Base-by-base conservation (phyloP, 2,888 invertebrate genomes). In the Erebia palarica region DNA sequence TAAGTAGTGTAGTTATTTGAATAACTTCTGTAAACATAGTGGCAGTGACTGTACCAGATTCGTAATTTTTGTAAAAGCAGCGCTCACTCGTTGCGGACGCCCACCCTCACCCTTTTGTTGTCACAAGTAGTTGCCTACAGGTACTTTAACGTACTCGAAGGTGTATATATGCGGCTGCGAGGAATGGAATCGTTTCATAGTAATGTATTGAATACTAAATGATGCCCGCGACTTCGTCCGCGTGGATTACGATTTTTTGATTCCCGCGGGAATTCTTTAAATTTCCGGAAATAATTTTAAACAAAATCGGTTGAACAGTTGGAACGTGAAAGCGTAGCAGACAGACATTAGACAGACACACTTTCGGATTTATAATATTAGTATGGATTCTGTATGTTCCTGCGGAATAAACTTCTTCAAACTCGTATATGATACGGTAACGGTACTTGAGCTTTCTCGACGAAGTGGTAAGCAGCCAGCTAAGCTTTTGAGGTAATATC, bases 31-130 rank as follows among this genome's bases (percentile, higher is more conserved):
- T 60, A n/a, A 14, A 3, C n/a, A 16, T 11, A 10, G 18, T 66
- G 58, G 10, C 21, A 27, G 9, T 8, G 47, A 44, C 27, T 79
- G 79, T 70, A 74, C 69, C 69, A 73, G 69, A 74, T 82, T 86
- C 73, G 78, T 86, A 85, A 87, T 88, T 84, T 85, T 85, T 81
- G 82, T 81, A 71, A 80, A 82, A 88, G 86, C 85, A 86, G 86
- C 86, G 82, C 82, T 83, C 81, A 81, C 86, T 86, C 86, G 82
- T 82, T 81, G 83, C 83, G 76, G 76, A 74, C 73, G 58, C 47
- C 4, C 57, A 49, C 66, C 66, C 66, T 58, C 66, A 47, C 66
- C 58, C 66, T 66, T 47, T 66, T 66, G 66, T 66, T 66, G 49
- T 47, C 58, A 49, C 66, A 66, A 66, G 66, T 66, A 57, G 47